Percentiles rank a stretch among this genome's conserved stretches.
phyloP scores from a whole-genome alignment of 2,113 vertebrate species.

The Oreotrochilus melanogaster region DNA sequence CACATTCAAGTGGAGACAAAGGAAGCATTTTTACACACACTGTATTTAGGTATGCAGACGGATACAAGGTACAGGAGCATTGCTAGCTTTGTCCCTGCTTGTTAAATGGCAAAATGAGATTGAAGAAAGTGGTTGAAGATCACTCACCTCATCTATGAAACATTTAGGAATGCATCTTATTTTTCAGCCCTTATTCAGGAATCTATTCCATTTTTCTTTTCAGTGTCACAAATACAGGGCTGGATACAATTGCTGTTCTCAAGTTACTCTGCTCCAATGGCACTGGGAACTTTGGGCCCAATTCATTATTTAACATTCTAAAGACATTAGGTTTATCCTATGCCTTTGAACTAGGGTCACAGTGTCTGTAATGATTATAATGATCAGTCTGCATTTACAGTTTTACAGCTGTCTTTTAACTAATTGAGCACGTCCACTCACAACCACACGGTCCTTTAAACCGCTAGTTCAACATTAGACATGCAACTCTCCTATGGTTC shows the following conservation, averaged over 20 bases:
- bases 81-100: background rate
- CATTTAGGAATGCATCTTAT: background rate
- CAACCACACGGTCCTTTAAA: background rate
- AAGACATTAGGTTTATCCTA: background rate
- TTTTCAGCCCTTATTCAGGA: background rate
- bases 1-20: background rate
- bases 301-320: background rate
- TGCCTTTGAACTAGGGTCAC: background rate
- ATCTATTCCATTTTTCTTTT: background rate
- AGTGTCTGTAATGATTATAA: background rate
- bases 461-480: background rate
- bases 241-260: background rate
- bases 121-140: background rate
- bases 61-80: background rate
- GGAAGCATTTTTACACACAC: background rate
- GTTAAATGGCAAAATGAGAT: background rate
- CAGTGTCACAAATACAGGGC: background rate
- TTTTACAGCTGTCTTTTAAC: background rate
- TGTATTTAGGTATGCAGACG: background rate
- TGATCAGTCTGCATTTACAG: background rate
- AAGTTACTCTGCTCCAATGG: background rate
- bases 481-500: background rate
- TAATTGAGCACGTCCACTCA: background rate
- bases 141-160: background rate
- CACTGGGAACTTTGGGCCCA: background rate